Conservation (phyloP, 2,888 invertebrate species). For the Ophioninae sp. region DNA sequence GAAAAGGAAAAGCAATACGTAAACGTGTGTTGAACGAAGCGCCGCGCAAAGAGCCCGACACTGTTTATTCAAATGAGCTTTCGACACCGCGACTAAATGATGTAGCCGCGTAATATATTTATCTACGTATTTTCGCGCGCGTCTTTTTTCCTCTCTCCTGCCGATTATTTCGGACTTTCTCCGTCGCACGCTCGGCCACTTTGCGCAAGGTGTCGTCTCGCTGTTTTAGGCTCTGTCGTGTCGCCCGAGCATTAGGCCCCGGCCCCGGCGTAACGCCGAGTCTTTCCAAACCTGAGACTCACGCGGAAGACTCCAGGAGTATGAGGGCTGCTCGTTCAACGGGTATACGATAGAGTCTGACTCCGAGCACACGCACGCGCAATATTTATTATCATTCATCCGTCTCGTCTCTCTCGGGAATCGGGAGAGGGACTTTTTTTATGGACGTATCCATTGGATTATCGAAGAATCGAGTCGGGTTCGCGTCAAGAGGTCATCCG, state of each 20-base stretch:
- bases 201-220: slow-evolving; percentile 47
- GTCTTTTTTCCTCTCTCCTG: slow-evolving; percentile 21
- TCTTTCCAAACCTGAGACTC: slow-evolving; percentile 57
- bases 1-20: slow-evolving; percentile 1
- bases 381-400: slow-evolving; percentile 62
- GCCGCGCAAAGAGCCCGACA: slow-evolving; percentile 11
- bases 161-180: slow-evolving; percentile 25
- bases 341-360: slow-evolving; percentile 35
- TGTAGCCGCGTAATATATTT: slow-evolving; percentile 52
- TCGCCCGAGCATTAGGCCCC: slow-evolving; percentile 60
- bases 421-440: slow-evolving; percentile 51
- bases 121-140: slow-evolving; percentile 2
- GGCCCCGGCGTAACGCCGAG: slow-evolving; percentile 48
- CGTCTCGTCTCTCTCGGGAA: slow-evolving; percentile 38
- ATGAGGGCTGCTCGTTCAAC: not conserved
- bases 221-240: slow-evolving; percentile 56
- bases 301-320: slow-evolving; percentile 39
- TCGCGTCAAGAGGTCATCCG: slow-evolving; percentile 39
- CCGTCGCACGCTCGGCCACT: slow-evolving; percentile 13
- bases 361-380: slow-evolving; percentile 43
- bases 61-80: slow-evolving; percentile 69
- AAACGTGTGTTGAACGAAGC: slow-evolving; percentile 21
- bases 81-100: slow-evolving; percentile 64
- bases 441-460: slow-evolving; percentile 44
- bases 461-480: slow-evolving; percentile 41